Percentiles rank a stretch among this genome's conserved stretches.
These are phyloP conservation scores for Proctacanthus coquilletti DNA, from an alignment of 1,140 invertebrate genomes.

Conservation along the genomic window DNA sequence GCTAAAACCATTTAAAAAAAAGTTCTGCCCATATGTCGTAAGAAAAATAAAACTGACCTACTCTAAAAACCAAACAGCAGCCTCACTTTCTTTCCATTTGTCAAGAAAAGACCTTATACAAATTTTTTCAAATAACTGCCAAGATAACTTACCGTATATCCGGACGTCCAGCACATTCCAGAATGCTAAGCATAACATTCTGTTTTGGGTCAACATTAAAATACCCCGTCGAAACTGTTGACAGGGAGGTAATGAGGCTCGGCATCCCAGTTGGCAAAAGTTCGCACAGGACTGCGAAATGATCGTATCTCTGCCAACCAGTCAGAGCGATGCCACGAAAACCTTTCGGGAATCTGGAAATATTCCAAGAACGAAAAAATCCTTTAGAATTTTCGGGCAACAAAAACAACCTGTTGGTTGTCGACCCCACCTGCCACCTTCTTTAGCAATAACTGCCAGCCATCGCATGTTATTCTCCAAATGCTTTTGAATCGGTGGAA, in stretches of 20 bases:
- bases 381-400: neutral
- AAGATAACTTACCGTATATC: constrained; percentile 17
- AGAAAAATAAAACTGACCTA: no score
- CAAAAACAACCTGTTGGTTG: neutral
- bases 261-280: constrained; percentile 73
- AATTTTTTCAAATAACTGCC: no score
- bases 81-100: constrained; percentile 1
- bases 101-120: no score
- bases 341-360: constrained; percentile 33
- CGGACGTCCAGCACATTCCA: constrained; percentile 37
- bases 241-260: constrained; percentile 46
- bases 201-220: constrained; percentile 39
- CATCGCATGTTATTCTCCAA: constrained; percentile 55
- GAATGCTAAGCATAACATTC: constrained; percentile 34
- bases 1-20: no score
- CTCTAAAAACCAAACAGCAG: no score
- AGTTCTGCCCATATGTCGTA: no score
- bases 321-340: constrained; percentile 53
- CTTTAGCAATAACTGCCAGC: constrained; percentile 46
- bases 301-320: constrained; percentile 73
- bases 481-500: constrained; percentile 49
- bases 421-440: constrained; percentile 17
- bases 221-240: constrained; percentile 41
- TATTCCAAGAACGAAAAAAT: constrained; percentile 2
- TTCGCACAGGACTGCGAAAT: constrained; percentile 86